Percentiles rank a stretch among this genome's conserved stretches.
Conservation (phyloP, 2,888 invertebrate genomes). For the Neria commutata region DNA sequence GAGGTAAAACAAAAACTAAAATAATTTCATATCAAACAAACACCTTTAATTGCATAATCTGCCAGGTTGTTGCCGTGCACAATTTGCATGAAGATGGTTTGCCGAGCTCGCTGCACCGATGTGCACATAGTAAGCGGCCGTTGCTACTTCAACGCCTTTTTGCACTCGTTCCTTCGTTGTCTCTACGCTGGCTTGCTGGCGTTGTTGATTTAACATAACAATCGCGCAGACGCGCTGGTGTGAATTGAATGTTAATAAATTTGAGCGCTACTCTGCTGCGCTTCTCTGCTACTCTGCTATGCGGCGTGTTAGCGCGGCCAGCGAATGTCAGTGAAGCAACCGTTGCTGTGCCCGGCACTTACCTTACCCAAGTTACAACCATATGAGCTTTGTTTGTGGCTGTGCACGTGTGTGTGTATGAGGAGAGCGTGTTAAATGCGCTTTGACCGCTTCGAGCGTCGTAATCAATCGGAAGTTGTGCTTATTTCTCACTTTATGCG, state of each 20-base stretch:
- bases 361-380: constrained; percentile 45
- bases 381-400: background rate
- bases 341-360: constrained; percentile 38
- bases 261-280: constrained; percentile 4
- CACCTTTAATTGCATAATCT: constrained; percentile 1
- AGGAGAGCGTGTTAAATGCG: constrained; percentile 2
- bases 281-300: constrained; percentile 31
- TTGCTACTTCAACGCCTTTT: background rate
- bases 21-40: background rate
- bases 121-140: background rate
- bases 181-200: constrained; percentile 12
- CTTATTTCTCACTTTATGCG: too few species aligned
- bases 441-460: constrained; percentile 17
- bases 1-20: too few species aligned
- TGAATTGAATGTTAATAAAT: constrained; percentile 49
- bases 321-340: background rate
- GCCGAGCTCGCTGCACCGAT: background rate
- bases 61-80: background rate
- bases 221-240: constrained; percentile 43
- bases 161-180: constrained; percentile 1
- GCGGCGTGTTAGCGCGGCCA: constrained; percentile 30
- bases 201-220: constrained; percentile 46
- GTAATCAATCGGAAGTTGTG: constrained; percentile 11
- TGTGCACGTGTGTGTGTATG: background rate
- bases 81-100: background rate